Percentiles rank a stretch among this genome's conserved stretches.
phyloP scores from a whole-genome alignment of 2,888 invertebrate species.

The Osedax fenrisi region DNA sequence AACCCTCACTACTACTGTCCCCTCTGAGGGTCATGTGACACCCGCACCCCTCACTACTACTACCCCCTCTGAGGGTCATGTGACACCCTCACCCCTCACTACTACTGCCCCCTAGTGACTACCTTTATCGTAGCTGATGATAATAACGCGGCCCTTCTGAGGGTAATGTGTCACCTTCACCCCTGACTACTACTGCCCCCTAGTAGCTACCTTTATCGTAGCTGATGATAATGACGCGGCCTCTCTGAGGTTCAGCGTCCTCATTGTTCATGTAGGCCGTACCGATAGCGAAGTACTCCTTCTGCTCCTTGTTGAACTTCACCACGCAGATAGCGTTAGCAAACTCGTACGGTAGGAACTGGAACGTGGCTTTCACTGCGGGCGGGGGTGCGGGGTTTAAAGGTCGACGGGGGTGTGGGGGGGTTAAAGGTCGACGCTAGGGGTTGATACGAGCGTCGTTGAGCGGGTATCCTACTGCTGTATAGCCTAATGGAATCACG shows the following conservation, averaged over 20 bases:
- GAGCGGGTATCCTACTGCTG: too few relatives aligned
- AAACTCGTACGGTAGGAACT: conserved; percentile 77
- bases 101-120: too few relatives aligned
- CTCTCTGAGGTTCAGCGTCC: conserved; percentile 85
- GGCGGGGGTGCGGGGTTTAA: background rate
- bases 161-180: too few relatives aligned
- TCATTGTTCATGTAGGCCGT: conserved; percentile 87
- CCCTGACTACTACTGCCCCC: too few relatives aligned
- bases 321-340: conserved; percentile 80
- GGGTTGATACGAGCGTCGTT: too few relatives aligned
- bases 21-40: too few relatives aligned
- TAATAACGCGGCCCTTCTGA: conserved; percentile 73
- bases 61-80: too few relatives aligned
- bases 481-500: too few relatives aligned
- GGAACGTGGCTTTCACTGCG: conserved; percentile 80
- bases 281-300: conserved; percentile 75
- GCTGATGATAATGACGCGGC: conserved; percentile 77
- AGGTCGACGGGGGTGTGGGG: background rate
- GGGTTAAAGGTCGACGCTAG: too few relatives aligned
- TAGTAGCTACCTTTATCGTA: conserved; percentile 69
- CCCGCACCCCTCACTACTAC: too few relatives aligned
- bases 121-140: conserved; percentile 74
- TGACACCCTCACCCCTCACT: too few relatives aligned
- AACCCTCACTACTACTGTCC: too few relatives aligned
- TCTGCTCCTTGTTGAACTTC: conserved; percentile 76